These are phyloP conservation scores for Scaptomyza caliginosa DNA, from an alignment of 2,888 invertebrate genomes.

Conservation along the genomic window DNA sequence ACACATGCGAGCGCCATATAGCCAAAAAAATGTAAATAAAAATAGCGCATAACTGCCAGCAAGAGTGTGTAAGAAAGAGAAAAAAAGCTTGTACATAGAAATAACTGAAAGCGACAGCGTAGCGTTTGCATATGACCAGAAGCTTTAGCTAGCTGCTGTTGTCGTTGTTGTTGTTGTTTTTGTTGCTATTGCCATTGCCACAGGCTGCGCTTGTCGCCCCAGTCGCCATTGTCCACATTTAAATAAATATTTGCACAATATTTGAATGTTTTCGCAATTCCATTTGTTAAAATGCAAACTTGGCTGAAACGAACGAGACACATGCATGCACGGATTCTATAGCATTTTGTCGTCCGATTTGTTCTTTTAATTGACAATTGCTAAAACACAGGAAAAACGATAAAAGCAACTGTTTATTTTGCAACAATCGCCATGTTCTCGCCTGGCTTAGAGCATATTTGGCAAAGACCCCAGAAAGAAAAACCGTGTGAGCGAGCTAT, in stretches of 20 bases:
- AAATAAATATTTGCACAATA: slow-evolving; percentile 77
- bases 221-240: slow-evolving; percentile 68
- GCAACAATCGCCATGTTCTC: slow-evolving; percentile 11
- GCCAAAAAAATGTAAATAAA: slow-evolving; percentile 68
- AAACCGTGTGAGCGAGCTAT: background rate
- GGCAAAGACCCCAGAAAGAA: background rate
- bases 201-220: slow-evolving; percentile 50
- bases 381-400: slow-evolving; percentile 8
- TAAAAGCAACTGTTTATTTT: background rate
- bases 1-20: slow-evolving; percentile 23
- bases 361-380: slow-evolving; percentile 58
- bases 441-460: background rate
- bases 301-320: slow-evolving; percentile 19
- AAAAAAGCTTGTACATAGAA: background rate
- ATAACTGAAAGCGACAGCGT: slow-evolving; percentile 9
- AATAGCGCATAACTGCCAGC: slow-evolving; percentile 58
- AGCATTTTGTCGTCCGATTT: slow-evolving; percentile 43
- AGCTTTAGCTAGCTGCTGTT: slow-evolving; percentile 20
- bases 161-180: slow-evolving; percentile 16
- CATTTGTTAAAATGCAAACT: slow-evolving; percentile 60
- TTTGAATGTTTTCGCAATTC: slow-evolving; percentile 71
- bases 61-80: slow-evolving; percentile 12
- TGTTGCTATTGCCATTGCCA: slow-evolving; percentile 23
- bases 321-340: slow-evolving; percentile 33
- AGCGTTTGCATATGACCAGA: slow-evolving; percentile 28